Conservation (phyloP, 23 tunicate genomes). For the Ciona savignyi region DNA sequence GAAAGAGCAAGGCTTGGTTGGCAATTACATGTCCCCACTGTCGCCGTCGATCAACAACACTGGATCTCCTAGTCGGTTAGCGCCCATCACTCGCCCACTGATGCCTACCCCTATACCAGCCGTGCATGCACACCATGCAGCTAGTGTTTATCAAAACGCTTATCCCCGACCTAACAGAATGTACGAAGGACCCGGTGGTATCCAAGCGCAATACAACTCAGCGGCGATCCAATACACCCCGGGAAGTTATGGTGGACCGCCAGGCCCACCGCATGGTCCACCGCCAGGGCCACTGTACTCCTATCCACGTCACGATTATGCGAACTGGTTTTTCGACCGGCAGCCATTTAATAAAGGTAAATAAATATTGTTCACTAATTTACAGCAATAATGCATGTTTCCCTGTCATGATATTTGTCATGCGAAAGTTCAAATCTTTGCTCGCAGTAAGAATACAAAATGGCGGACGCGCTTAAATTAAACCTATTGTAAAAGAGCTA, state of each 20-base stretch:
- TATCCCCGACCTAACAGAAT: slow-evolving; percentile 47
- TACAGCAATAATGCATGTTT: too few relatives aligned
- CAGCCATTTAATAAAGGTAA: slow-evolving; percentile 35
- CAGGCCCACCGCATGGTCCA: slow-evolving; percentile 22
- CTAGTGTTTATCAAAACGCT: not conserved
- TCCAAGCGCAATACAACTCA: slow-evolving; percentile 38
- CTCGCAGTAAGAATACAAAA: too few relatives aligned
- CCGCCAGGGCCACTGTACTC: slow-evolving; percentile 29
- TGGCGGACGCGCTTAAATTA: too few relatives aligned
- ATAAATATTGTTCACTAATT: not conserved
- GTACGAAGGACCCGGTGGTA: slow-evolving; percentile 47
- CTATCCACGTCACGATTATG: slow-evolving; percentile 42
- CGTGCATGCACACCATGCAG: slow-evolving; percentile 65
- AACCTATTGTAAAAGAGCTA: too few relatives aligned
- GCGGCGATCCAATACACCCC: slow-evolving; percentile 60
- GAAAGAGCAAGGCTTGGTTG: not conserved
- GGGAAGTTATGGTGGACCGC: slow-evolving; percentile 33
- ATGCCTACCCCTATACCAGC: slow-evolving; percentile 94
- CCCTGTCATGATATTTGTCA: too few relatives aligned
- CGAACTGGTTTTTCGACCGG: slow-evolving; percentile 22
- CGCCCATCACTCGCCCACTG: slow-evolving; percentile 35
- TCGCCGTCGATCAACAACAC: slow-evolving; percentile 10
- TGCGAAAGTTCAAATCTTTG: too few relatives aligned
- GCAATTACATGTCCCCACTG: slow-evolving; percentile 16
- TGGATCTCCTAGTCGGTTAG: slow-evolving; percentile 11